Evolutionary conservation across 2,888 invertebrate species (phyloP).

Genomic region (Cecidostiba fungosa): DNA sequence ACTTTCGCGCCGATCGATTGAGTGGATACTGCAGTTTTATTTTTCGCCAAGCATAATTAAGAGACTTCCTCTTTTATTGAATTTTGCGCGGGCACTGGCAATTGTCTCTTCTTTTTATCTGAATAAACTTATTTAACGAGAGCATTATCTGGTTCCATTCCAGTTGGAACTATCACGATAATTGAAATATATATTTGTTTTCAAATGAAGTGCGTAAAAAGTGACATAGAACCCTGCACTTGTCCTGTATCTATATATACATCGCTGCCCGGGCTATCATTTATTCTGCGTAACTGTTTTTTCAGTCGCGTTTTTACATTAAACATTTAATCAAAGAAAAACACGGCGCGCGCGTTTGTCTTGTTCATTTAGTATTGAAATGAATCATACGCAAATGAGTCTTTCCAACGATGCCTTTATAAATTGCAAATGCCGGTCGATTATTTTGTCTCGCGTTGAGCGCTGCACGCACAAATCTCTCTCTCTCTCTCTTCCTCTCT

Average conservation of each 20-base stretch:
- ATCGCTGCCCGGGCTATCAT: no score
- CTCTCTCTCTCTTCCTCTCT: no score
- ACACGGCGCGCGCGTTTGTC: neutral
- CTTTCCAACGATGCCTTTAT: neutral
- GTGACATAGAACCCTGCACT: neutral
- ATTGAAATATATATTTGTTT: neutral
- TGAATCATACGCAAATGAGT: slow-evolving; percentile 22
- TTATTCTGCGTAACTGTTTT: neutral
- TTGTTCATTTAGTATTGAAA: neutral
- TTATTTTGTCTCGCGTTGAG: neutral
- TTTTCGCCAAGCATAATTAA: slow-evolving; percentile 28
- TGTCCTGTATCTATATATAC: no score
- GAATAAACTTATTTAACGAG: neutral
- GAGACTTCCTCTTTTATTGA: slow-evolving; percentile 2
- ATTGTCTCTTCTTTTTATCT: neutral
- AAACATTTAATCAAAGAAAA: neutral
- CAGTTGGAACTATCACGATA: neutral
- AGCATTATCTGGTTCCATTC: neutral
- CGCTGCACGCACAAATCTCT: neutral
- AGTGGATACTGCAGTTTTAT: slow-evolving; percentile 6
- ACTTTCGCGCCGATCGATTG: neutral
- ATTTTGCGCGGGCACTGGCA: neutral
- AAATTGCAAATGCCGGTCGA: slow-evolving; percentile 32
- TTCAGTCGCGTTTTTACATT: neutral
- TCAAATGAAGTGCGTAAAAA: neutral